A percentile compares a stretch with the other conserved stretches of the same genome.
phyloP scores from a whole-genome alignment of 2,888 invertebrate genomes.

The Lydus trimaculatus region DNA sequence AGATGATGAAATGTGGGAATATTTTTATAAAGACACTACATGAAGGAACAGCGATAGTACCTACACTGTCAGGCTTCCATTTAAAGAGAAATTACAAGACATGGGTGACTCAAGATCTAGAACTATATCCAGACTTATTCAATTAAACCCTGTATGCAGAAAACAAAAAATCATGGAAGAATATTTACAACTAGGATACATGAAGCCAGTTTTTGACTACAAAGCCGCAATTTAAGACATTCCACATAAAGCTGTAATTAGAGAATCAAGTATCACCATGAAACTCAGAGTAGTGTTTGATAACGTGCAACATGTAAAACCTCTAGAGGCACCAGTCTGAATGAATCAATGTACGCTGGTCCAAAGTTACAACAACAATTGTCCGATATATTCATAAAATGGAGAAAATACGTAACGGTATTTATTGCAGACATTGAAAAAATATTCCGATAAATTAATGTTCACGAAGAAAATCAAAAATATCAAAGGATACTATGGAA shows the following conservation, averaged over 20 bases:
- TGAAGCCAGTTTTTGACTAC: not conserved
- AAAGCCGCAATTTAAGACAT: not conserved
- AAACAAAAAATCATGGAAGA: conserved; percentile 2
- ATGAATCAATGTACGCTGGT: not conserved
- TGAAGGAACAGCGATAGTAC: conserved; percentile 16
- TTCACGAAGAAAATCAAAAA: conserved; percentile 1
- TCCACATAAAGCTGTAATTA: conserved; percentile 1
- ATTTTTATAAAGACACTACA: conserved; percentile 15
- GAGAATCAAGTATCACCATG: not conserved
- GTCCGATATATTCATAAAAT: not conserved
- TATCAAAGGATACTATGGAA: conserved; percentile 24
- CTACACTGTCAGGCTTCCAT: conserved; percentile 25
- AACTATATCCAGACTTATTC: not conserved
- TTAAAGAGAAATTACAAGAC: conserved; percentile 3
- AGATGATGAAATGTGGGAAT: conserved; percentile 27
- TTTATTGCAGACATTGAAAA: not conserved
- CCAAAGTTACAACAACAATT: conserved; percentile 10
- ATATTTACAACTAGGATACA: conserved; percentile 4
- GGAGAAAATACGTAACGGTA: not conserved
- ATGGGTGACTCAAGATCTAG: not conserved
- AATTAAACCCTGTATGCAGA: not conserved
- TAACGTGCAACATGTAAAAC: not conserved
- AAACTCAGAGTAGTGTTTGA: conserved; percentile 5
- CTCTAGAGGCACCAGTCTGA: not conserved
- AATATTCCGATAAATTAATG: conserved; percentile 8